These are phyloP conservation scores for Okapia johnstoni DNA, from an alignment of 2,113 vertebrate genomes.

Conservation along the genomic window DNA sequence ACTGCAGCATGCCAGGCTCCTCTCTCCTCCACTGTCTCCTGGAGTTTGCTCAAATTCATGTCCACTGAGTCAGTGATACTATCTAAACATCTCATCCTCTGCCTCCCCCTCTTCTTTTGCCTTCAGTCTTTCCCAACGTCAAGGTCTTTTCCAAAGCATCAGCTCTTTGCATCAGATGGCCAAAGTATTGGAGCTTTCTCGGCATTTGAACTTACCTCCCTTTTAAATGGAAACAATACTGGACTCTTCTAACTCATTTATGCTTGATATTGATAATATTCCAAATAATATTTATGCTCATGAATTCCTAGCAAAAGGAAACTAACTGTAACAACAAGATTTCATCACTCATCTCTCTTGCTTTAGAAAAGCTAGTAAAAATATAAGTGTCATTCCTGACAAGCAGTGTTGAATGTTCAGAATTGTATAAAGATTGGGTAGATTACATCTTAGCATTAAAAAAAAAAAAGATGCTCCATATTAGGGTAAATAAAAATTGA, in stretches of 20 bases:
- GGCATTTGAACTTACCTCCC: not conserved
- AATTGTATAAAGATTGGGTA: not conserved
- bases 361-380: not conserved
- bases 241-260: not conserved
- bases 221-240: not conserved
- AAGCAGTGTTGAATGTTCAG: not conserved
- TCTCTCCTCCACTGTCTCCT: not conserved
- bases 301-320: not conserved
- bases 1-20: not conserved
- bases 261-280: not conserved
- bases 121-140: not conserved
- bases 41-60: not conserved
- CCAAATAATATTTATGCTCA: conserved; percentile 4
- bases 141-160: not conserved
- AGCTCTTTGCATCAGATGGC: not conserved
- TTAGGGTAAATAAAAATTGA: not conserved
- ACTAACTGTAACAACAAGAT: not conserved
- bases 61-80: not conserved
- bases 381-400: not conserved
- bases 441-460: not conserved
- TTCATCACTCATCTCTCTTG: not conserved
- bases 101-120: not conserved
- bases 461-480: not conserved
- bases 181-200: not conserved
- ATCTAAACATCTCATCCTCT: not conserved